Conservation (phyloP, 2,797 vertebrate species). For the Peromyscus eremicus region DNA sequence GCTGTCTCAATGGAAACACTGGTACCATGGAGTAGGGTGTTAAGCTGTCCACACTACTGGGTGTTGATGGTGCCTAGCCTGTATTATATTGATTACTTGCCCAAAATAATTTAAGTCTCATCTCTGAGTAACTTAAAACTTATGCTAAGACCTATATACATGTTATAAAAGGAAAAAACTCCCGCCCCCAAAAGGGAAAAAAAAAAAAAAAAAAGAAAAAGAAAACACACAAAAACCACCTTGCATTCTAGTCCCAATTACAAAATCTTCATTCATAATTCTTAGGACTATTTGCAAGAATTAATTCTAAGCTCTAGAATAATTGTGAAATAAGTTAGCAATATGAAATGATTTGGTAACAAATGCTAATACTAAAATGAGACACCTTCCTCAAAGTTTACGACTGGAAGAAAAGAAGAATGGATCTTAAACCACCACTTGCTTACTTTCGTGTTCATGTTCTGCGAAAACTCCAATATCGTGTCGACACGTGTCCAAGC, state of each 20-base stretch:
- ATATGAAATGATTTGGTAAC: constrained; percentile 84
- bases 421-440: constrained; percentile 85
- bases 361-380: constrained; percentile 86
- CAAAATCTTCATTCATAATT: constrained; percentile 75
- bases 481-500: constrained; percentile 99
- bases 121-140: constrained; percentile 80
- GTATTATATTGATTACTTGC: constrained; percentile 76
- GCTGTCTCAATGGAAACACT: constrained; percentile 79
- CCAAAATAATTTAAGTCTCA: constrained; percentile 79
- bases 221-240: constrained; percentile 58
- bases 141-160: constrained; percentile 80
- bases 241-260: constrained; percentile 83
- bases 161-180: constrained; percentile 69
- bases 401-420: constrained; percentile 88
- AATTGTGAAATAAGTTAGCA: constrained; percentile 85
- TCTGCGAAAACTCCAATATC: constrained; percentile 99
- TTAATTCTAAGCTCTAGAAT: constrained; percentile 81
- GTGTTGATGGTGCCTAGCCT: constrained; percentile 78
- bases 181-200: constrained; percentile 3
- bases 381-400: constrained; percentile 95
- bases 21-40: constrained; percentile 73
- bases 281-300: constrained; percentile 82
- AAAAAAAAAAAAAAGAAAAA: background rate
- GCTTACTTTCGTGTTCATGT: constrained; percentile 99
- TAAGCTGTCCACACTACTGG: constrained; percentile 80